Evolutionary conservation across 2,888 invertebrate genomes (phyloP), one percentile per base, ranked within the genome.

Genomic region (Choreutis nemorana): DNA sequence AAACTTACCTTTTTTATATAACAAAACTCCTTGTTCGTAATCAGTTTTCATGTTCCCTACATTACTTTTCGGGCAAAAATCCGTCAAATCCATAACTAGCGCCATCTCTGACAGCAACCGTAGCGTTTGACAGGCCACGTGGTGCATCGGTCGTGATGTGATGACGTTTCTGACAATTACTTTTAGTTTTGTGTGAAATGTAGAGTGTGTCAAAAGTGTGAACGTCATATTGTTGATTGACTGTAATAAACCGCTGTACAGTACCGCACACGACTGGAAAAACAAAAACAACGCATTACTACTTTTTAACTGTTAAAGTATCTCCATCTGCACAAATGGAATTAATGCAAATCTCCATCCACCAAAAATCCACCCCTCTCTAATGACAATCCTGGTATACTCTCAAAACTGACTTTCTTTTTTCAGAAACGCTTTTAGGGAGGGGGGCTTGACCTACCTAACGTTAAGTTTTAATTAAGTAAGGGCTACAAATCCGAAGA

Each of bases 21-120:
- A 39, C 33, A 72, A 33, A 1, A 77, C 67, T 1, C 78, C 78
- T 46, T 77, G 75, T 28, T 73, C 71, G 41, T 67, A 65, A 40
- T 79, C 77, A 33, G 54, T 33, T 40, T 54, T 68, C 13, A 77
- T 35, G 30, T 73, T 68, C 1, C 64, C 67, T 1, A 33, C 34
- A 2, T 37, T 43, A 4, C 41, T 44, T 1, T 52, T 49, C 0
- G 51, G 44, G 32, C 77, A 77, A 8, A 66, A 41, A 0, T 29
- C 25, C 14, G 38, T 42, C 28, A 55, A 45, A 1, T 32, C 30
- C 1, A 50, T 45, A 31, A 39, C 38, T 1, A 26, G 10, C 0
- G 54, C 44, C 28, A 57, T 16, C 1, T 31, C 37, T 2, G 44
- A 37, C 16, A 66, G 20, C 4, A 59, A 10, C 2, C 15, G 23